These are phyloP conservation scores for Eumerus sabulonum DNA, from an alignment of 2,888 invertebrate genomes.

Conservation along the genomic window DNA sequence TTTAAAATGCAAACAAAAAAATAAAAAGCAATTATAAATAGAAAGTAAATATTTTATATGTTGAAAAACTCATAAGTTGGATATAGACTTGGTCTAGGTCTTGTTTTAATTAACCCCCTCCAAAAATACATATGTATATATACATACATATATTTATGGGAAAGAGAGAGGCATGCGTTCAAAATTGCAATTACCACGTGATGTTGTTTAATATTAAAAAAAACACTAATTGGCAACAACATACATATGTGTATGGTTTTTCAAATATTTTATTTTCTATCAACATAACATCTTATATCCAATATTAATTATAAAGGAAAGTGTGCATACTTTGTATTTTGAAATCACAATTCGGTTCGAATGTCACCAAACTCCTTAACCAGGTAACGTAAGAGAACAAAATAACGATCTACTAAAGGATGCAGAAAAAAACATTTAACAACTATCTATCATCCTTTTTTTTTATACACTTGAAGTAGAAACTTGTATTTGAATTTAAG, in stretches of 20 bases:
- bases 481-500: constrained; percentile 65
- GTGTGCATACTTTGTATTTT: constrained; percentile 58
- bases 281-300: constrained; percentile 28
- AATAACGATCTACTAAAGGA: constrained; percentile 40
- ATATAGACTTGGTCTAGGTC: constrained; percentile 5
- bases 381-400: constrained; percentile 47
- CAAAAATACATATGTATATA: too few relatives aligned
- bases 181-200: constrained; percentile 11
- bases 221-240: neutral
- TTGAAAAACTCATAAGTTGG: constrained; percentile 18
- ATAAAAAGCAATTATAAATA: constrained; percentile 19
- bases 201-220: neutral
- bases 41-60: constrained; percentile 49
- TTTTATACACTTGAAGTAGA: constrained; percentile 64
- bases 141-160: too few relatives aligned
- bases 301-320: constrained; percentile 46
- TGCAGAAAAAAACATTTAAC: constrained; percentile 43
- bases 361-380: constrained; percentile 43
- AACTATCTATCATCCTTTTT: constrained; percentile 54
- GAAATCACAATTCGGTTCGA: constrained; percentile 52
- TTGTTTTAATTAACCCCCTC: constrained; percentile 15
- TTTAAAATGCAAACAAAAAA: constrained; percentile 25
- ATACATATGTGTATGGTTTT: constrained; percentile 6
- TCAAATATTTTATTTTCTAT: constrained; percentile 30
- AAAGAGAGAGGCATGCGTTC: constrained; percentile 7